phyloP scores from a whole-genome alignment of 2,888 invertebrate genomes.

The Punctoribates punctum region DNA sequence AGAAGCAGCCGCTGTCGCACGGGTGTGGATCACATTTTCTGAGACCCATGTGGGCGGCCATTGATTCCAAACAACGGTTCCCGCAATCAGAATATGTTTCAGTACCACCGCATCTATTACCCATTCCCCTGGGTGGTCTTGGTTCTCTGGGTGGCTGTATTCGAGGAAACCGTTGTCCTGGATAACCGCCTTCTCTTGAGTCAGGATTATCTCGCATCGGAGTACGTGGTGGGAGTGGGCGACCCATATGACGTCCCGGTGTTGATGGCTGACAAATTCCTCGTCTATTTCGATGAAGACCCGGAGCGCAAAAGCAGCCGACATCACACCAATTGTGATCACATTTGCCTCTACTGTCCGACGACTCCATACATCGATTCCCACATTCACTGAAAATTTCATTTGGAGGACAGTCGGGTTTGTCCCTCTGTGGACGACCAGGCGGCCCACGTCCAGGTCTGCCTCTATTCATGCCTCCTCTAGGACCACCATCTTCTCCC shows the following conservation, averaged over 20 bases:
- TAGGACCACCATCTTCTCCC: too few species aligned
- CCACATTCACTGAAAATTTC: neutral
- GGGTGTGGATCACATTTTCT: neutral
- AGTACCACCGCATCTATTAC: neutral
- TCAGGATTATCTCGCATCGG: too few species aligned
- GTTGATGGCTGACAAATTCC: neutral
- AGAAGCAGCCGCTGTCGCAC: slow-evolving; percentile 17
- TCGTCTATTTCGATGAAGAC: neutral
- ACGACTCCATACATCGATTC: neutral
- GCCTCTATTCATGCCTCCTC: too few species aligned
- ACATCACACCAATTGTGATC: neutral
- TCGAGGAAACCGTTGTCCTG: too few species aligned
- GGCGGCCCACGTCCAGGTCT: too few species aligned
- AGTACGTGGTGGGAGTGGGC: too few species aligned
- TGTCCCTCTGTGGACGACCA: too few species aligned
- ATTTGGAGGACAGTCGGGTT: neutral
- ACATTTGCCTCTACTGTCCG: neutral
- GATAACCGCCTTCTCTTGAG: too few species aligned
- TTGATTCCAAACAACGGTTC: neutral
- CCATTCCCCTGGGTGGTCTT: too few species aligned
- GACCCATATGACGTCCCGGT: neutral
- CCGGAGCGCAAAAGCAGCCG: neutral
- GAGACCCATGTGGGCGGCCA: too few species aligned
- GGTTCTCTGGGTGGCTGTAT: too few species aligned
- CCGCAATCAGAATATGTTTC: neutral